A percentile compares a stretch with the other conserved stretches of the same genome.
These are phyloP conservation scores for Deilephila porcellus DNA, from an alignment of 2,888 invertebrate species.

Conservation along the genomic window DNA sequence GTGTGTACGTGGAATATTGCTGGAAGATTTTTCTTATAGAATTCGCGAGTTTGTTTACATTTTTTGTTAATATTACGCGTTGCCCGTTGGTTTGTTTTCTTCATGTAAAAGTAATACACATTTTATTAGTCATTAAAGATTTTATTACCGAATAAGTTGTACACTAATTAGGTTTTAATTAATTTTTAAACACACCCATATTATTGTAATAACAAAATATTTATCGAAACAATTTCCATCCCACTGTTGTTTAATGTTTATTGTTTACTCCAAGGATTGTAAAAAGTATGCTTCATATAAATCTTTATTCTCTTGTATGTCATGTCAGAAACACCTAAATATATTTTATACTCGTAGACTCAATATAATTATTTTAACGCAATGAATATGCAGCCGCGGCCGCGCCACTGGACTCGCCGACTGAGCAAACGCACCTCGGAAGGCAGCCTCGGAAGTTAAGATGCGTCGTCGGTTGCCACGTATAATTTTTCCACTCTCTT, in stretches of 20 bases:
- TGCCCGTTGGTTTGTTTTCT: background rate
- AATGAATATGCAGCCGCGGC: background rate
- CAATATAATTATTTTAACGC: no score
- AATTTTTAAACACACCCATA: no score
- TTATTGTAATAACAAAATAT: no score
- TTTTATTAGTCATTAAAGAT: background rate
- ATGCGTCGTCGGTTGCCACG: conserved; percentile 82
- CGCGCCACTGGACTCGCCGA: conserved; percentile 37
- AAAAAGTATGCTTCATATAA: no score
- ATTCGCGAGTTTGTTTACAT: background rate
- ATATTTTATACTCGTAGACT: no score
- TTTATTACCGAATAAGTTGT: no score
- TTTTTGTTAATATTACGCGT: background rate
- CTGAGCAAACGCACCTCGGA: conserved; percentile 60
- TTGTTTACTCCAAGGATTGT: no score
- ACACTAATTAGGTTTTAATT: no score
- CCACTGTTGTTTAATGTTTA: no score
- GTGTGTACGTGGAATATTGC: conserved; percentile 6
- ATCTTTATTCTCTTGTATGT: no score
- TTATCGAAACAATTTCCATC: no score
- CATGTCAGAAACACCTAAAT: no score
- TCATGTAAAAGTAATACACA: background rate
- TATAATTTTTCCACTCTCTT: conserved; percentile 83
- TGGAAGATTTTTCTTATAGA: background rate
- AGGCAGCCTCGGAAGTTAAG: conserved; percentile 79